Evolutionary conservation across 2,797 vertebrate genomes (phyloP), one percentile per base, ranked within the genome.

Genomic region (Ctenochaetus hawaiiensis): DNA sequence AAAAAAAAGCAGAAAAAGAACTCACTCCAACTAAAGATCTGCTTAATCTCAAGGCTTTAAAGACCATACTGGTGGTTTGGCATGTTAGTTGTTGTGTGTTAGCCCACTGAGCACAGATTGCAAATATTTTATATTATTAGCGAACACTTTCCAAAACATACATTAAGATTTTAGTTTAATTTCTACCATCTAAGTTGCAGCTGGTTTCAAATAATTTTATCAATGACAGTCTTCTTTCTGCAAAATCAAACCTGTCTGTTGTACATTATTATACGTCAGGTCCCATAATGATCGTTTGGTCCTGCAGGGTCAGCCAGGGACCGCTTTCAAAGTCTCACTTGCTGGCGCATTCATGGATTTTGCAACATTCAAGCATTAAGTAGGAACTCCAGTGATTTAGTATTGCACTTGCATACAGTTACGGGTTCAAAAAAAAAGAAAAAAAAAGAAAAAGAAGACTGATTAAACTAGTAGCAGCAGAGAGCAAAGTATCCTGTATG

Each of bases 21-120:
- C 34, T 59, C 49, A 72, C 26, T 70, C 58, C 39, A 37, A 37
- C 64, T 13, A 30, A 59, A 20, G 48, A 37, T 83, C 81, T 84
- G 68, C 45, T 81, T 23, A 20, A 54, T 65, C 67, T 85, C 65
- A 41, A 67, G 72, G 68, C 37, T 56, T 14, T 67, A 49, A 57
- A 57, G 44, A 71, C 37, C n/a, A 60, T 11, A 81, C 73, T 80
- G 81, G 77, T 83, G 54, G 43, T 60, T 82, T 67, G 62, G 22
- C n/a, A 6, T 11, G 26, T 75, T 39, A 39, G 7, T 39, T 39
- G 10, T 39, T 87, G 80, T 30, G 57, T 75, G 82, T 81, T 39
- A 73, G 44, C 49, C 53, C 1, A 1, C 49, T 20, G 43, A 65
- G 52, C 18, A 57, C 65, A 72, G 10, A 68, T 47, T 68, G 52